A percentile compares a stretch with the other conserved stretches of the same genome.
These are phyloP conservation scores for Halotydeus destructor DNA, from an alignment of 1,140 invertebrate species.

Conservation along the genomic window DNA sequence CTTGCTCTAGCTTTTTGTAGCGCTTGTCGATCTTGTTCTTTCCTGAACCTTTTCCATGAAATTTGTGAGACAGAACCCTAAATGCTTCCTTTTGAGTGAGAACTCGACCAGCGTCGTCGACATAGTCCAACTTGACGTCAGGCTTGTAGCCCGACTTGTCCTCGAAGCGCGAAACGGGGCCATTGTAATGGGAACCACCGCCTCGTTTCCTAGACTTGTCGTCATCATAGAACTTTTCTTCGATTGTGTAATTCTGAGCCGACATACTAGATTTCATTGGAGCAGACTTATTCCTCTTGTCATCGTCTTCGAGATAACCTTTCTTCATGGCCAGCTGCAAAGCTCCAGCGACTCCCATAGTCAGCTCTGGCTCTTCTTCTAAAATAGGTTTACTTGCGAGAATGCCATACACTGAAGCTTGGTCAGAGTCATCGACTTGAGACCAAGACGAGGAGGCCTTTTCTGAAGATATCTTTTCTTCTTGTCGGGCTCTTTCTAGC, in stretches of 20 bases:
- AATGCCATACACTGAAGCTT: too few species aligned
- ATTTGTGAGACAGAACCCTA: constrained; percentile 54
- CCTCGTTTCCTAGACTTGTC: constrained; percentile 44
- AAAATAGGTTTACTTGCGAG: constrained; percentile 11
- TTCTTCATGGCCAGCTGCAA: constrained; percentile 79
- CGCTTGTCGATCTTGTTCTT: constrained; percentile 97
- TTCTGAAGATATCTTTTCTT: not conserved
- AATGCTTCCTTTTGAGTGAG: constrained; percentile 93
- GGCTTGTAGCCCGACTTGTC: constrained; percentile 86
- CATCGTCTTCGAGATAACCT: constrained; percentile 67
- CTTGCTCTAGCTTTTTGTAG: constrained; percentile 81
- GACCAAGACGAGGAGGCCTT: too few species aligned
- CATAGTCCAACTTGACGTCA: constrained; percentile 89
- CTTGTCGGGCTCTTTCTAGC: constrained; percentile 24
- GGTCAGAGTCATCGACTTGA: not conserved
- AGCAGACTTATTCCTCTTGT: constrained; percentile 38
- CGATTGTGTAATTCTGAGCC: constrained; percentile 85
- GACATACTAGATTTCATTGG: constrained; percentile 51
- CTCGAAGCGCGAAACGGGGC: constrained; percentile 73
- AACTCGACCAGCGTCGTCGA: constrained; percentile 77
- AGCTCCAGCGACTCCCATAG: constrained; percentile 71
- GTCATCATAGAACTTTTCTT: constrained; percentile 68
- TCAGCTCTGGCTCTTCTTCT: constrained; percentile 73
- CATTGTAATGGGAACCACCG: constrained; percentile 54
- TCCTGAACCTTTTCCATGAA: constrained; percentile 96